These are phyloP conservation scores for Tetranychus urticae DNA, from an alignment of 1,140 invertebrate genomes.

Conservation along the genomic window DNA sequence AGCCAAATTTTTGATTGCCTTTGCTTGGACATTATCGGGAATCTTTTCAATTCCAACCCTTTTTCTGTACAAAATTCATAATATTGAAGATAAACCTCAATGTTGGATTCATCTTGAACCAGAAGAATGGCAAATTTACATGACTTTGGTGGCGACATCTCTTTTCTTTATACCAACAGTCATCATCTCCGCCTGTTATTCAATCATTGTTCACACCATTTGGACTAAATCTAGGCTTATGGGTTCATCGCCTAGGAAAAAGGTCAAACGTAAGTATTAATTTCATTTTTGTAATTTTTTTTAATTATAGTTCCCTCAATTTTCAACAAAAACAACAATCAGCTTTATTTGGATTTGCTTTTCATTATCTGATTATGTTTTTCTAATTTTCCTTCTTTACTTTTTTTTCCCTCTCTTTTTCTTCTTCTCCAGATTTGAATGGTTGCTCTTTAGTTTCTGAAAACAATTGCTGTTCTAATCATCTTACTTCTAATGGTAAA, in stretches of 20 bases:
- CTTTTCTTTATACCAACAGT: constrained; percentile 67
- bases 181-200: constrained; percentile 71
- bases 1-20: constrained; percentile 44
- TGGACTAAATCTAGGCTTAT: constrained; percentile 26
- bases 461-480: too few species aligned
- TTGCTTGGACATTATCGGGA: constrained; percentile 53
- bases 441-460: too few species aligned
- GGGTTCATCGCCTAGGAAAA: neutral
- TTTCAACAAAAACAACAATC: too few species aligned
- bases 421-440: too few species aligned
- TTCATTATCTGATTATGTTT: too few species aligned
- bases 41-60: constrained; percentile 60
- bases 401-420: too few species aligned
- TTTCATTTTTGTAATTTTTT: too few species aligned
- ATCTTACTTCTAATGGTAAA: too few species aligned
- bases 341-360: too few species aligned
- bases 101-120: constrained; percentile 68
- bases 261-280: neutral
- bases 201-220: constrained; percentile 72
- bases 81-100: constrained; percentile 33
- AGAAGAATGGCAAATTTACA: constrained; percentile 57
- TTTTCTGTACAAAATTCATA: constrained; percentile 50
- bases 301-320: too few species aligned
- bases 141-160: constrained; percentile 51
- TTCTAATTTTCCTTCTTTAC: too few species aligned